Base-by-base conservation (phyloP, 2,888 invertebrate genomes). In the Ypsolopha scabrella region DNA sequence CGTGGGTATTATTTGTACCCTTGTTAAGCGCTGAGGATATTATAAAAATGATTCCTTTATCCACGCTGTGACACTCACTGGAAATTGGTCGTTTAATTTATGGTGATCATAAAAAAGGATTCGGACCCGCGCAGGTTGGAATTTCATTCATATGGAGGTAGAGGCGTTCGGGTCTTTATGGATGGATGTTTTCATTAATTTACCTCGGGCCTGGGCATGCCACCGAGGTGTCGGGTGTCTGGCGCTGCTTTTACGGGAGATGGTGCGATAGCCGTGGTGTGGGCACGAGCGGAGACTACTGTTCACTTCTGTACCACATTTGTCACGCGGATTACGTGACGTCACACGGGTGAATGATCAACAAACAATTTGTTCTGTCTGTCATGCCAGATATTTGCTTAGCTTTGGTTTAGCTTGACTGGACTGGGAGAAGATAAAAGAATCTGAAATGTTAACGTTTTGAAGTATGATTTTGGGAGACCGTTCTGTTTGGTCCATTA, bases 121-220 rank as follows among this genome's bases (percentile, higher is more conserved):
- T 77, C 78, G 73, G 77, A 70, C 67, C 78, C 76, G 80, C 72
- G 68, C 79, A 72, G 76, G 75, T 73, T 80, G 85, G 86, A 78
- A 82, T 85, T 83, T 83, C 89, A 88, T 88, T 88, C 88, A 88
- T 86, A 85, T 86, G 81, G 78, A 78, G 71, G 82, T 77, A 77
- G 83, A 81, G 86, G 87, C 86, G 86, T 86, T 85, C 68, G 81
- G 80, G 78, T 81, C 83, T 83, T 82, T 82, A 82, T 83, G 80
- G 78, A 75, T 80, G 79, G 75, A 86, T 86, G 83, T 85, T 85
- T 85, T 85, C 83, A 86, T 86, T 85, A 85, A 83, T 85, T 86
- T 81, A 81, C 78, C 74, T 67, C 67, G 70, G 76, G 75, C 75
- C 67, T 67, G 67, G 66, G 65, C 65, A 73, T 75, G 74, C 75